phyloP scores from a whole-genome alignment of 2,888 invertebrate species.

The Athalia cordata region DNA sequence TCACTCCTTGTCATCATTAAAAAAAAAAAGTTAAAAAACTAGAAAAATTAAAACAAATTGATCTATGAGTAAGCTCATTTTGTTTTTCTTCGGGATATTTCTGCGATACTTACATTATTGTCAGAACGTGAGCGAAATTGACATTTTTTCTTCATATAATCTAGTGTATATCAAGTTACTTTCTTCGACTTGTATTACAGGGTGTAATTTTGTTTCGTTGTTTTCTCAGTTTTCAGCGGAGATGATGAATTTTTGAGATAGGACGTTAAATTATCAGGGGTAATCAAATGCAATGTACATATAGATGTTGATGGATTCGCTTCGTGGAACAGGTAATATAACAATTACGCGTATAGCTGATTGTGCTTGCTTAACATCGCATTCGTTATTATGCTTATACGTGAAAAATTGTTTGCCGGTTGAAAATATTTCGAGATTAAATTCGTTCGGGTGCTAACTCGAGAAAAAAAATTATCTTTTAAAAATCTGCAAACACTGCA shows the following conservation, averaged over 20 bases:
- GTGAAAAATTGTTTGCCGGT: neutral
- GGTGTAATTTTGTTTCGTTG: neutral
- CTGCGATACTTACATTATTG: too few relatives aligned
- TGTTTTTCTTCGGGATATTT: too few relatives aligned
- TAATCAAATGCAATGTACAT: neutral
- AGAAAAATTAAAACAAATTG: too few relatives aligned
- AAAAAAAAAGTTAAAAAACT: too few relatives aligned
- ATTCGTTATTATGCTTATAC: neutral
- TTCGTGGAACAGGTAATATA: neutral
- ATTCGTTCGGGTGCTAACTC: neutral
- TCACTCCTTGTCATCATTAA: too few relatives aligned
- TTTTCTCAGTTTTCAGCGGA: neutral
- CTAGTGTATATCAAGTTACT: neutral
- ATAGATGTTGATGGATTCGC: neutral
- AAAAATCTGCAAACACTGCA: neutral
- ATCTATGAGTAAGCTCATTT: too few relatives aligned
- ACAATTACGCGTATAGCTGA: neutral
- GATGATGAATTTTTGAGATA: slow-evolving; percentile 24
- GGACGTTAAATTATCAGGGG: neutral
- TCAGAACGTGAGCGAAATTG: neutral
- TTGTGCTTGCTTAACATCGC: neutral
- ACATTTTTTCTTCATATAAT: slow-evolving; percentile 11
- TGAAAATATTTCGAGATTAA: neutral
- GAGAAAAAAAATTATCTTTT: neutral
- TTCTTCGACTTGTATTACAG: neutral